phyloP scores from a whole-genome alignment of 2,113 vertebrate species.

The Penelope pileata region DNA sequence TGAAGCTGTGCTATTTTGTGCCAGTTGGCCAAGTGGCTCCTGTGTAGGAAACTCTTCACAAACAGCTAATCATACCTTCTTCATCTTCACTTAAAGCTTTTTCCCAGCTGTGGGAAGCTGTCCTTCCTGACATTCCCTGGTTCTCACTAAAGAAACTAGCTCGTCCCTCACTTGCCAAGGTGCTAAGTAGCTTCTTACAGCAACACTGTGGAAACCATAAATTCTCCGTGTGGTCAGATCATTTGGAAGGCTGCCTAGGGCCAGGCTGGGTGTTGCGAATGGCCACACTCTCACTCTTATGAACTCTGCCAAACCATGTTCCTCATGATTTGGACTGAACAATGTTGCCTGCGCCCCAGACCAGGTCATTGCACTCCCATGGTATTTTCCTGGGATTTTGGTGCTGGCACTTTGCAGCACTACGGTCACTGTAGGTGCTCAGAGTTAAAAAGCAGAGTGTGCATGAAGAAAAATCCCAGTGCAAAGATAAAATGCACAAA shows the following conservation, averaged over 20 bases:
- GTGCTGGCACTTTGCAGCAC: not conserved
- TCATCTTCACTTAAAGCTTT: not conserved
- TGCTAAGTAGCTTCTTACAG: not conserved
- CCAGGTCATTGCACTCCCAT: rapidly evolving
- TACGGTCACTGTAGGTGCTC: not conserved
- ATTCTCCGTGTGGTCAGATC: not conserved
- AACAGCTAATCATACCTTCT: not conserved
- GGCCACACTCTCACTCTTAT: not conserved
- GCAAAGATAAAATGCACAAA: not conserved
- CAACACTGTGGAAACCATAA: not conserved
- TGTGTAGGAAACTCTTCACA: not conserved
- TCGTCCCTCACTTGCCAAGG: not conserved
- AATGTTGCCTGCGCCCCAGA: rapidly evolving
- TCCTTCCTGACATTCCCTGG: not conserved
- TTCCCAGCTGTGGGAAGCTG: not conserved
- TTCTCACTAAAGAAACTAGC: not conserved
- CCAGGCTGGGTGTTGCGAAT: not conserved
- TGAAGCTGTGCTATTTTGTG: not conserved
- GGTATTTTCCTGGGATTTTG: not conserved
- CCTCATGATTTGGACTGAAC: rapidly evolving
- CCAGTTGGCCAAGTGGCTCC: not conserved
- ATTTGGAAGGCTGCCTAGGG: not conserved
- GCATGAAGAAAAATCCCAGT: not conserved
- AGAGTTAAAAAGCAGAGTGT: not conserved
- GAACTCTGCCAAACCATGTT: not conserved